Percentiles rank a stretch among this genome's conserved stretches.
phyloP scores from a whole-genome alignment of 2,888 invertebrate genomes.

The Calliopum simillimum region DNA sequence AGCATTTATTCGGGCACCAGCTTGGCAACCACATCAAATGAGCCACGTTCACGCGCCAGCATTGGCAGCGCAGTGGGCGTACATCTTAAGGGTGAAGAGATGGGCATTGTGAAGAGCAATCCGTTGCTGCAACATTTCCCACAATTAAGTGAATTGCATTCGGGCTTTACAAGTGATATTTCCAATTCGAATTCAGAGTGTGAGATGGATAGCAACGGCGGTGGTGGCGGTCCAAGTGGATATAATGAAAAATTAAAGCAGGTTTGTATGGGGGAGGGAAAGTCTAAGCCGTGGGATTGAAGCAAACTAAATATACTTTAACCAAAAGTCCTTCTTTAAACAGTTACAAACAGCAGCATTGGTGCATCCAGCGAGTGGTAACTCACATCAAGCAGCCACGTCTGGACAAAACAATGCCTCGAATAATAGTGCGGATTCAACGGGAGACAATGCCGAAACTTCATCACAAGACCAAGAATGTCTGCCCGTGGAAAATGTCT shows the following conservation, averaged over 20 bases:
- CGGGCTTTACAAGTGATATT: constrained; percentile 70
- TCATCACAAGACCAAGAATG: constrained; percentile 72
- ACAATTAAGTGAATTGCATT: constrained; percentile 68
- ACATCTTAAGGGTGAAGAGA: constrained; percentile 69
- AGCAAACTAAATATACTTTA: not conserved
- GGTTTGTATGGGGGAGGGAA: constrained; percentile 54
- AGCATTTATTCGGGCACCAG: constrained; percentile 63
- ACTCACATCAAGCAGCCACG: not conserved
- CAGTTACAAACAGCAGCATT: constrained; percentile 77
- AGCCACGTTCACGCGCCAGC: constrained; percentile 56
- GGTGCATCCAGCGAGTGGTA: constrained; percentile 72
- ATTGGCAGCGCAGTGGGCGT: constrained; percentile 56
- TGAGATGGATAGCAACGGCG: constrained; percentile 66
- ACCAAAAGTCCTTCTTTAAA: constrained; percentile 35
- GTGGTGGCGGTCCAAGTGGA: constrained; percentile 28
- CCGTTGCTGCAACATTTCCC: constrained; percentile 78
- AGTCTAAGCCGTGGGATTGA: too few species aligned
- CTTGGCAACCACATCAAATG: constrained; percentile 55
- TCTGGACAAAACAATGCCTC: constrained; percentile 19
- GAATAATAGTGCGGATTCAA: constrained; percentile 42
- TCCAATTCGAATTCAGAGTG: constrained; percentile 76
- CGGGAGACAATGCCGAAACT: constrained; percentile 53
- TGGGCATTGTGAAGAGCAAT: constrained; percentile 83
- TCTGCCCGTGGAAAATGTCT: constrained; percentile 86
- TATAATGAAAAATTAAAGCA: constrained; percentile 58